phyloP scores from a whole-genome alignment of 2,888 invertebrate species.

The Tuberolachnus salignus region DNA sequence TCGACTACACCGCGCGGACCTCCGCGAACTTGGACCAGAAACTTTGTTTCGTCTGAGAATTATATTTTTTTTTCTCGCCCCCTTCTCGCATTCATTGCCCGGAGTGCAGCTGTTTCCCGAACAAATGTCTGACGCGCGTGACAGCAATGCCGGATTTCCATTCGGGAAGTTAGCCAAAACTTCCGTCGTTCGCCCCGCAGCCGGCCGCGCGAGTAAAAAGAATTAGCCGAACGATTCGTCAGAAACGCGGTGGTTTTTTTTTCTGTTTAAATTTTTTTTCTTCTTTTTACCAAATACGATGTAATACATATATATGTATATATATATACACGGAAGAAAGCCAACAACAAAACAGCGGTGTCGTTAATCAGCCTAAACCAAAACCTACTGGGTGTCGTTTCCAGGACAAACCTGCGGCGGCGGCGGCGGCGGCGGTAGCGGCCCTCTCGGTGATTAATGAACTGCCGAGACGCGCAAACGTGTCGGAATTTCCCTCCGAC shows the following conservation, averaged over 20 bases:
- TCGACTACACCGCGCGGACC: constrained; percentile 20
- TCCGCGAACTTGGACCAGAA: constrained; percentile 44
- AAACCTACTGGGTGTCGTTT: constrained; percentile 56
- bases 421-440: constrained; percentile 6
- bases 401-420: constrained; percentile 36
- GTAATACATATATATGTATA: background rate
- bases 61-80: background rate
- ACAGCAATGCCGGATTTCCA: constrained; percentile 50
- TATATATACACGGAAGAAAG: constrained; percentile 8
- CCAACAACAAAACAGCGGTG: constrained; percentile 37
- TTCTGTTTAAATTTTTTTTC: background rate
- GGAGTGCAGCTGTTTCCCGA: constrained; percentile 54
- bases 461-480: constrained; percentile 29
- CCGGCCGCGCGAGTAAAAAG: constrained; percentile 8
- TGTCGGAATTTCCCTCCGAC: constrained; percentile 35
- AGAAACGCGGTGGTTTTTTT: background rate
- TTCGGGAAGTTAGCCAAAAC: constrained; percentile 50
- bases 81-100: background rate
- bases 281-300: constrained; percentile 10
- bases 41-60: constrained; percentile 42
- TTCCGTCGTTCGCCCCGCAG: background rate
- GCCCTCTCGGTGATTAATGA: constrained; percentile 46
- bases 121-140: constrained; percentile 49
- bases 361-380: constrained; percentile 51
- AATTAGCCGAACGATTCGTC: constrained; percentile 50